Conservation (phyloP, 2,113 vertebrate species). For the Pachypanchax playfairii region DNA sequence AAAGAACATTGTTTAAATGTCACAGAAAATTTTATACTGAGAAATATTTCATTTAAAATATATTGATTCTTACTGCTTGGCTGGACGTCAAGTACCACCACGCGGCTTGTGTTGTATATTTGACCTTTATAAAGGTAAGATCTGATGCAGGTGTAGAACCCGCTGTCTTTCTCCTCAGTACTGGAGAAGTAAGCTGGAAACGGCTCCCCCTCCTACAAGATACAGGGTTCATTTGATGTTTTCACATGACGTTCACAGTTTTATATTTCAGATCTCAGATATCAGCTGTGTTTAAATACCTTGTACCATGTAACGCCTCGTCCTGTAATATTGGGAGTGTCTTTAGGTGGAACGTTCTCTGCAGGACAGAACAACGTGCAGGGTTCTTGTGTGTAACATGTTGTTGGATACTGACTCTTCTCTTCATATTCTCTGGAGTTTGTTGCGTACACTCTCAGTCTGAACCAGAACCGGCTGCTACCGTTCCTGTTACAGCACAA, state of each 20-base stretch:
- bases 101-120: slow-evolving; percentile 48
- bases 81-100: slow-evolving; percentile 4
- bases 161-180: slow-evolving; percentile 18
- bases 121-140: slow-evolving; percentile 40
- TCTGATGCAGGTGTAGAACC: slow-evolving; percentile 51
- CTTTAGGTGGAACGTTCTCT: not conserved
- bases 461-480: slow-evolving; percentile 24
- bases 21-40: not conserved
- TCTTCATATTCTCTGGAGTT: not conserved
- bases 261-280: not conserved
- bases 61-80: slow-evolving; percentile 20
- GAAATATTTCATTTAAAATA: not conserved
- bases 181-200: not conserved
- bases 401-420: not conserved
- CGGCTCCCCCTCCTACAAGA: slow-evolving; percentile 16
- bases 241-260: not conserved
- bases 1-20: not conserved
- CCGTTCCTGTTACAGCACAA: slow-evolving; percentile 24
- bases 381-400: slow-evolving; percentile 27
- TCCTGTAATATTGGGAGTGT: slow-evolving; percentile 12
- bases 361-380: slow-evolving; percentile 26
- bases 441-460: slow-evolving; percentile 23
- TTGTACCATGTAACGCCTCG: slow-evolving; percentile 38
- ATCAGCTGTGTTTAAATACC: slow-evolving; percentile 36
- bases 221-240: too few species aligned